A percentile compares a stretch with the other conserved stretches of the same genome.
Conservation (phyloP, 1,140 invertebrate genomes). For the Lerema accius region DNA sequence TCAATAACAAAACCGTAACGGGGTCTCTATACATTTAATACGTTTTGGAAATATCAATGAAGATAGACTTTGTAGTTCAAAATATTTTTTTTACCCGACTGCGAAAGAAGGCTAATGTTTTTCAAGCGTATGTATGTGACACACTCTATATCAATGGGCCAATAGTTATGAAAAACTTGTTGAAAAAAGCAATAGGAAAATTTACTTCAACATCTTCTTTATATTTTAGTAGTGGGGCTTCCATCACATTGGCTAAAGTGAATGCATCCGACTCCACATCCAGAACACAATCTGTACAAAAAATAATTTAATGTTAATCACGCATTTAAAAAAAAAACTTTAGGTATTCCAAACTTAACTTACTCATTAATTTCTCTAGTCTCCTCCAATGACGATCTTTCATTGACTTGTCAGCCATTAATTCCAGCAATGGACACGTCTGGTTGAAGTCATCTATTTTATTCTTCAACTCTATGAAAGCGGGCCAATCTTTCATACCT, state of each 20-base stretch:
- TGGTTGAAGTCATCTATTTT: slow-evolving; percentile 96
- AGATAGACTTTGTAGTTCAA: too few species aligned
- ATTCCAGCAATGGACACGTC: slow-evolving; percentile 92
- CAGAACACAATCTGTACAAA: slow-evolving; percentile 85
- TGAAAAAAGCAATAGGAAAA: too few species aligned
- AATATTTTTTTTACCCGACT: too few species aligned
- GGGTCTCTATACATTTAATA: too few species aligned
- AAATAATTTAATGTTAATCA: too few species aligned
- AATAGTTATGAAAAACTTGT: slow-evolving; percentile 8
- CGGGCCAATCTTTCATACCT: slow-evolving; percentile 94
- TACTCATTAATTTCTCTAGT: slow-evolving; percentile 86
- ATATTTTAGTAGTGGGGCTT: slow-evolving; percentile 91
- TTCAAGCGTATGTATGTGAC: too few species aligned
- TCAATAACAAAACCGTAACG: too few species aligned
- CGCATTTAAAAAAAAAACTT: too few species aligned
- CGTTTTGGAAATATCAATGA: too few species aligned
- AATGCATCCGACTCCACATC: slow-evolving; percentile 91
- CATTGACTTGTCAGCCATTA: slow-evolving; percentile 96
- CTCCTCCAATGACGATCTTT: slow-evolving; percentile 94
- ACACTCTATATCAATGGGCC: too few species aligned
- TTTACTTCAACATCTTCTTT: slow-evolving; percentile 94
- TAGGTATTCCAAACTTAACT: too few species aligned
- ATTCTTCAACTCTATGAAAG: slow-evolving; percentile 92
- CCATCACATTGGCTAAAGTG: slow-evolving; percentile 90
- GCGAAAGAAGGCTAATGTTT: too few species aligned